Evolutionary conservation across 1,140 invertebrate species (phyloP).

Genomic region (Gryon sp.): DNA sequence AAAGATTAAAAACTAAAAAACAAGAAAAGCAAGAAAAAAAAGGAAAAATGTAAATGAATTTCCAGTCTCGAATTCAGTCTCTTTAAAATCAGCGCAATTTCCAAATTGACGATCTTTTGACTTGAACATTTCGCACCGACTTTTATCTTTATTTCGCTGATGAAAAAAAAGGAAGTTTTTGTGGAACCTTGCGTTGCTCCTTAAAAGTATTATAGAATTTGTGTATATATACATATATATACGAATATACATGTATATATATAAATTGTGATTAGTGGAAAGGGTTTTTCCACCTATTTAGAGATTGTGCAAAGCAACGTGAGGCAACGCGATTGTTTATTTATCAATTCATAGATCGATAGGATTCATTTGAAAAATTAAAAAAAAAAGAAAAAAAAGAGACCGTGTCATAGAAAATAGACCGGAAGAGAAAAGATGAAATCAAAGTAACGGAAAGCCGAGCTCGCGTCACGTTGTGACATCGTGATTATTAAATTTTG

Average conservation of each 20-base stretch:
- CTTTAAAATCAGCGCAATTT: too few species aligned
- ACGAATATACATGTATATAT: constrained; percentile 1
- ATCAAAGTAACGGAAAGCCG: constrained; percentile 38
- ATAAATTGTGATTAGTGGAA: neutral
- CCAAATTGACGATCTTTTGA: constrained; percentile 24
- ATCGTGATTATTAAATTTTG: constrained; percentile 76
- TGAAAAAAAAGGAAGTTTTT: constrained; percentile 12
- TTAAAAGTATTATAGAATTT: neutral
- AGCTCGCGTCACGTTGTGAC: constrained; percentile 43
- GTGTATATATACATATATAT: constrained; percentile 7
- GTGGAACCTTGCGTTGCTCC: constrained; percentile 1
- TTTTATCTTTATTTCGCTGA: too few species aligned
- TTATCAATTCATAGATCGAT: constrained; percentile 8
- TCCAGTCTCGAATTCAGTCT: too few species aligned
- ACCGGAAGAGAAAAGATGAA: constrained; percentile 65
- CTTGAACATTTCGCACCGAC: too few species aligned
- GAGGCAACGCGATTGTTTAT: neutral
- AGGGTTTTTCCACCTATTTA: neutral
- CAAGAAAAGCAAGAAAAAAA: constrained; percentile 6
- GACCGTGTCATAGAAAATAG: constrained; percentile 62
- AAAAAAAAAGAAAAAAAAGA: too few species aligned
- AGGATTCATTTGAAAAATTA: neutral
- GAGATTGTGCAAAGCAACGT: constrained; percentile 9
- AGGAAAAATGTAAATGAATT: too few species aligned
- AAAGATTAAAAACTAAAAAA: too few species aligned